Base-by-base conservation (phyloP, 2,888 invertebrate genomes). In the Pyrrhosoma nymphula region DNA sequence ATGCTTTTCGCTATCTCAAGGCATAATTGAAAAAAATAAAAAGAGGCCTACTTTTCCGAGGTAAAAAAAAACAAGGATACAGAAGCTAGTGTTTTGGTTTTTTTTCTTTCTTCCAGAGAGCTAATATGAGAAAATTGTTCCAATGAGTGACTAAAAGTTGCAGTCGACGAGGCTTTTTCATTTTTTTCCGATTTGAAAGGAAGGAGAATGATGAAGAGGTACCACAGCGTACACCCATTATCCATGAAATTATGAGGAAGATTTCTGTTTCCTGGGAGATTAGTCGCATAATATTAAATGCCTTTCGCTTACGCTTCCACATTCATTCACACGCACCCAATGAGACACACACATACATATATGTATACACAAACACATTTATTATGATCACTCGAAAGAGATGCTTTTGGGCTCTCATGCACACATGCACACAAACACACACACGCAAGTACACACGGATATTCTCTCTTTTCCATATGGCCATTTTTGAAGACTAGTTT, bases 401-500 rank as follows among this genome's bases (percentile, higher is more conserved):
- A 82, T 14, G n/a, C 82, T 82, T 82, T 16, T 16, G 16, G 30
- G 30, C 82, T 35, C 69, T 56, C 91, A 26, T 8, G 23, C 39
- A 39, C 1, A 93, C 93, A 47, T 60, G 90, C 55, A 47, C 69
- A 39, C 69, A 47, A n/a, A 55, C 55, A 75, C 69, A 47, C 60
- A 63, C 91, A 14, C 3, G n/a, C 91, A 63, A 6, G 14, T 26
- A 75, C 18, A 55, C 47, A 47, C 69, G 47, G 23, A 69, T 69
- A 47, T 60, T 14, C 93, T 26, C 93, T 35, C 91, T 93, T 82
- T 47, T 82, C 82, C n/a, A n/a, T 93, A 93, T 93, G 93, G 93
- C 93, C 93, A 75, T 93, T n/a, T 91, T 69, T 93, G 47, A 56
- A 93, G 93, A 93, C 93, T 93, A 93, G 93, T 93, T 93, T 93